phyloP scores from a whole-genome alignment of 1,140 invertebrate genomes.

The Mactra quadrangularis region DNA sequence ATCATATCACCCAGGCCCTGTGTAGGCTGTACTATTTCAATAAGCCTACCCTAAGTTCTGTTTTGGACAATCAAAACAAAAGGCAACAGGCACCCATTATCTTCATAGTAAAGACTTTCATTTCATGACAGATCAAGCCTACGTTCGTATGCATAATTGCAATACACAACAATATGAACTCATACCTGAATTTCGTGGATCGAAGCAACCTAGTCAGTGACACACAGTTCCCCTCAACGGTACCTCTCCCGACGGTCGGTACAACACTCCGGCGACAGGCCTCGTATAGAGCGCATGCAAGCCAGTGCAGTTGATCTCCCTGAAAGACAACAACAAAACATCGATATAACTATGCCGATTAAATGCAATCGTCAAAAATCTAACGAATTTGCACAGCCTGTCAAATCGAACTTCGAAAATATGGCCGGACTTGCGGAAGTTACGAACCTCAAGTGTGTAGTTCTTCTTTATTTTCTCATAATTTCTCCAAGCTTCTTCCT shows the following conservation, averaged over 20 bases:
- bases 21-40: no score
- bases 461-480: conserved; percentile 92
- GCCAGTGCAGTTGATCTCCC: conserved; percentile 97
- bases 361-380: background rate
- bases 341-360: background rate
- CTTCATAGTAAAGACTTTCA: no score
- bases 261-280: conserved; percentile 92
- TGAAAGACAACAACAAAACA: conserved; percentile 82
- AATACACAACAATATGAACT: no score
- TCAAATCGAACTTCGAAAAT: background rate
- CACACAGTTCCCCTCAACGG: conserved; percentile 95
- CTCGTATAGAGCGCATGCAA: conserved; percentile 97
- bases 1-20: no score
- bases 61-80: no score
- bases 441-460: conserved; percentile 92
- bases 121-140: no score
- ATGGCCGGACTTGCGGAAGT: conserved; percentile 49
- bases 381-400: background rate
- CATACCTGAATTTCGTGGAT: conserved; percentile 94
- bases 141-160: no score
- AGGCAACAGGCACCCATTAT: no score
- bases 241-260: conserved; percentile 90
- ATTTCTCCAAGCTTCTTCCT: conserved; percentile 91
- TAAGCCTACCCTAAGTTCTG: no score
- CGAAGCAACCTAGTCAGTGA: conserved; percentile 94